Base-by-base conservation (phyloP, 2,888 invertebrate species). In the Alviniconcha strummeri region DNA sequence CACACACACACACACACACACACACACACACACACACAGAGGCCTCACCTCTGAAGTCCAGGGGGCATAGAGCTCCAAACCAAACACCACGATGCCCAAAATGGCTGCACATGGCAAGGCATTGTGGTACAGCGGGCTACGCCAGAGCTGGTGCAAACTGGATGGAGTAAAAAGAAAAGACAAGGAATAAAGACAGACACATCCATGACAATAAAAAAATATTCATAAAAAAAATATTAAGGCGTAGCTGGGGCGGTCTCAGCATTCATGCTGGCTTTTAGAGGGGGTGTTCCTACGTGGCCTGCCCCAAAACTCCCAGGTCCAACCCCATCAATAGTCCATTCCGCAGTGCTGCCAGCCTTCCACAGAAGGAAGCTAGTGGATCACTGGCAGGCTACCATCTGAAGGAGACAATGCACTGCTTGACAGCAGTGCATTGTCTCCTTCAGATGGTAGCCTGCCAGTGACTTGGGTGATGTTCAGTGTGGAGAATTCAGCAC, bases 41-140 rank as follows among this genome's bases (percentile, higher is more conserved):
- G 15, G 64, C 64, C 64, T 55, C 64, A 85, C 85, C 84, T 85
- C 84, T 55, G 81, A 80, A 15, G 54, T 9, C 85, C 85, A 85
- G 7, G 85, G 85, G 15, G 89, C 89, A 84, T 88, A 90, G 52
- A 87, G 84, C 82, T 92, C 92, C 54, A 91, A 72, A 2, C 90
- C 76, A 81, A 89, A 87, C 2, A 91, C 87, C 1, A 83, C 87
- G 15, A 89, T 84, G 13, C 83, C 85, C 3, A 92, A 57, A 9
- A 88, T 17, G 1, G 88, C 72, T 8, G 87, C 86, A 88, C 91
- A 86, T 0, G 92, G 92, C 8, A 91, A 75, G 8, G 91, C 91
- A 15, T 92, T 52, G 6, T 85, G 88, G 2, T 89, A 85, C 77
- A 84, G 91, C 0, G 89, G 90, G 60, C 87, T 83, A 5, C 88